A percentile compares a stretch with the other conserved stretches of the same genome.
Conservation (phyloP, 2,113 vertebrate species). For the Mustela nigripes region DNA sequence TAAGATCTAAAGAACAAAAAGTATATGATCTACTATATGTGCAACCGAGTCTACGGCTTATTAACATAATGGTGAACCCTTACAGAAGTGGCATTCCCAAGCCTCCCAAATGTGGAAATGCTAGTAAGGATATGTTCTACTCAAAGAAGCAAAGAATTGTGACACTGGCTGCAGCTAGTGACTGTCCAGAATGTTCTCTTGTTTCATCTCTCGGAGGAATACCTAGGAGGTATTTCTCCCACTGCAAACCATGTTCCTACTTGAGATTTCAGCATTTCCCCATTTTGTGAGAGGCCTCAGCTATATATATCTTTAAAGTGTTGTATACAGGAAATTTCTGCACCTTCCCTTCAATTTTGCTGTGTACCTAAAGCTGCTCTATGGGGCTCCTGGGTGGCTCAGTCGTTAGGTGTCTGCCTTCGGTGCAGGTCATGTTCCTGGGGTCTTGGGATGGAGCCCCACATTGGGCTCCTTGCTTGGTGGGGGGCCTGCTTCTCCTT, state of each 20-base stretch:
- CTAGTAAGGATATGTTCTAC: background rate
- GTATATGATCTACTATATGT: background rate
- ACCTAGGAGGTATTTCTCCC: background rate
- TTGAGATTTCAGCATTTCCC: constrained; percentile 52
- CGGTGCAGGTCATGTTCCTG: background rate
- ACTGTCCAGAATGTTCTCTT: background rate
- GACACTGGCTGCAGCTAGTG: background rate
- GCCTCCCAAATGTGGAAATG: background rate
- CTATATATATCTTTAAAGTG: background rate
- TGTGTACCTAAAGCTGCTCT: background rate
- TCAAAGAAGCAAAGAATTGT: background rate
- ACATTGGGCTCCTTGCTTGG: too few relatives aligned
- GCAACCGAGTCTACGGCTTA: background rate
- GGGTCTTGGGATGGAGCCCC: too few relatives aligned
- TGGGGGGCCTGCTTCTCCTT: too few relatives aligned
- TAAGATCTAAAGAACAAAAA: background rate
- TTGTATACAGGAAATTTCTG: background rate
- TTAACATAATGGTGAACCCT: background rate
- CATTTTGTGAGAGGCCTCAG: background rate
- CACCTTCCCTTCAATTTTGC: background rate
- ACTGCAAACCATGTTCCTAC: background rate
- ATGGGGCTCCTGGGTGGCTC: background rate
- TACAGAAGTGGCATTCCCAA: background rate
- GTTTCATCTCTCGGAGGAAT: background rate
- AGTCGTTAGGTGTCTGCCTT: background rate